These are phyloP conservation scores for Metallyticus violacea DNA, from an alignment of 2,888 invertebrate genomes.

Conservation along the genomic window DNA sequence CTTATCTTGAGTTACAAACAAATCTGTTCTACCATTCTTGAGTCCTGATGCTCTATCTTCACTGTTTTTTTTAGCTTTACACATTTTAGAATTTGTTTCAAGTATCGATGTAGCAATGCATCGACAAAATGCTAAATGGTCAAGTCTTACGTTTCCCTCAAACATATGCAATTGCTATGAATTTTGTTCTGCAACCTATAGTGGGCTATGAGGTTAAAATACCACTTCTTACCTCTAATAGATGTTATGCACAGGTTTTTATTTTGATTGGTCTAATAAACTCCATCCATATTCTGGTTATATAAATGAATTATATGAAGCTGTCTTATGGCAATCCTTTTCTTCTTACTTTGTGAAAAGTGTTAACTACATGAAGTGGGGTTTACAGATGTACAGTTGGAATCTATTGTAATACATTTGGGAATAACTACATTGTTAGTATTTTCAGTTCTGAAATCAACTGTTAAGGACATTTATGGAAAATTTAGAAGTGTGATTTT, in stretches of 20 bases:
- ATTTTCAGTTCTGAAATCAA: background rate
- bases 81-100: too few relatives aligned
- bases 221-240: background rate
- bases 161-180: too few relatives aligned
- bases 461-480: background rate
- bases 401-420: background rate
- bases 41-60: too few relatives aligned
- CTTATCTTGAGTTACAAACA: too few relatives aligned
- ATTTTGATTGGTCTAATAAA: background rate
- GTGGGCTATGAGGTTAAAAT: too few relatives aligned
- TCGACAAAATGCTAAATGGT: too few relatives aligned
- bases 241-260: background rate
- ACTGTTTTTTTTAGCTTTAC: too few relatives aligned
- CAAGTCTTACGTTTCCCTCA: too few relatives aligned
- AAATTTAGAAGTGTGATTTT: background rate
- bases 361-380: background rate
- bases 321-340: background rate
- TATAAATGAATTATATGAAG: background rate
- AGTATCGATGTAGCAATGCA: too few relatives aligned
- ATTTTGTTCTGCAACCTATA: too few relatives aligned
- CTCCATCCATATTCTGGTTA: background rate
- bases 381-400: background rate
- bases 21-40: too few relatives aligned
- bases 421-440: background rate
- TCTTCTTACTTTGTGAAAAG: background rate